Percentiles rank a stretch among this genome's conserved stretches.
These are phyloP conservation scores for human (Homo sapiens) DNA, from an alignment of 2,113 vertebrate genomes.

Conservation along the genomic window GRCh38 chr11:20663001-20663500, in stretches of 20 bases:
- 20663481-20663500: not conserved
- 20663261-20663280: not conserved
- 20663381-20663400: not conserved
- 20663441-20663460: not conserved
- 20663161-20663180: not conserved
- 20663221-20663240: not conserved
- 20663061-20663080: not conserved
- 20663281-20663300: not conserved
- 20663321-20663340: not conserved
- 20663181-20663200: not conserved
- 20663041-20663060: not conserved
- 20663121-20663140: not conserved
- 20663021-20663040: not conserved
- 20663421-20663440: not conserved
- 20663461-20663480: not conserved
- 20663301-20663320: not conserved
- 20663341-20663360: not conserved
- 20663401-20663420: not conserved
- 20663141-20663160: not conserved
- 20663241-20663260: not conserved
- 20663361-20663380: not conserved
- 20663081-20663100: not conserved
- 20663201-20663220: not conserved
- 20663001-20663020: not conserved
- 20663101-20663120: not conserved